These are phyloP conservation scores for Neopelma chrysocephalum DNA, from an alignment of 2,797 vertebrate species.

Conservation along the genomic window DNA sequence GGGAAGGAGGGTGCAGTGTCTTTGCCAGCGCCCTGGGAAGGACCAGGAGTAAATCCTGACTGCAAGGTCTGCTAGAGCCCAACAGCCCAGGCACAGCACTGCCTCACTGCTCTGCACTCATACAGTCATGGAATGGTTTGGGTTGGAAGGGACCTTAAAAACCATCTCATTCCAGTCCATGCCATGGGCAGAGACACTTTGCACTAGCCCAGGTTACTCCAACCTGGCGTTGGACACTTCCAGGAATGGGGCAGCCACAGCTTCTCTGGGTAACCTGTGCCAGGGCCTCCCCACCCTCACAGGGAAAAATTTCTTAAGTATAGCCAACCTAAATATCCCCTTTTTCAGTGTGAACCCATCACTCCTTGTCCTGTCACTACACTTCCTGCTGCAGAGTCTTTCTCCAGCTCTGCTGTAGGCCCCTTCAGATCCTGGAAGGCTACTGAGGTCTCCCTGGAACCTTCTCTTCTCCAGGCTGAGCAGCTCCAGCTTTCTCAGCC, in stretches of 20 bases:
- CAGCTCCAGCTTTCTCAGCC: not conserved
- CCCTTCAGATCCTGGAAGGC: not conserved
- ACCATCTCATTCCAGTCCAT: not conserved
- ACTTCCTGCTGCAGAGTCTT: not conserved
- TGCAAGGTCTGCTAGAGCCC: not conserved
- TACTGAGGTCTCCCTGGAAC: not conserved
- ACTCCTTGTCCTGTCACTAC: rapidly evolving
- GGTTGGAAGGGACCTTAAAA: not conserved
- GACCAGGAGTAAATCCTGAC: not conserved
- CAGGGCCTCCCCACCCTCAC: not conserved
- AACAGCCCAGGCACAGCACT: not conserved
- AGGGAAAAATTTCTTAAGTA: not conserved
- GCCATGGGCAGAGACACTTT: not conserved
- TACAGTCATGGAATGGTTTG: not conserved
- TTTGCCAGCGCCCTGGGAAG: not conserved
- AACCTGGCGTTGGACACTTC: not conserved
- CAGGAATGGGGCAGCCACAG: not conserved
- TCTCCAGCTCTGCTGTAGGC: not conserved
- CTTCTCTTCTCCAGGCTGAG: not conserved
- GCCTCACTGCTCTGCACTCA: not conserved
- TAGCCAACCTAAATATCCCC: not conserved
- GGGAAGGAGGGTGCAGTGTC: not conserved
- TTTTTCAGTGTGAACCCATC: not conserved
- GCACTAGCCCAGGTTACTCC: not conserved
- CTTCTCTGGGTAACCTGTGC: not conserved